phyloP scores from a whole-genome alignment of 2,797 vertebrate genomes.

The Buceros bicornis region DNA sequence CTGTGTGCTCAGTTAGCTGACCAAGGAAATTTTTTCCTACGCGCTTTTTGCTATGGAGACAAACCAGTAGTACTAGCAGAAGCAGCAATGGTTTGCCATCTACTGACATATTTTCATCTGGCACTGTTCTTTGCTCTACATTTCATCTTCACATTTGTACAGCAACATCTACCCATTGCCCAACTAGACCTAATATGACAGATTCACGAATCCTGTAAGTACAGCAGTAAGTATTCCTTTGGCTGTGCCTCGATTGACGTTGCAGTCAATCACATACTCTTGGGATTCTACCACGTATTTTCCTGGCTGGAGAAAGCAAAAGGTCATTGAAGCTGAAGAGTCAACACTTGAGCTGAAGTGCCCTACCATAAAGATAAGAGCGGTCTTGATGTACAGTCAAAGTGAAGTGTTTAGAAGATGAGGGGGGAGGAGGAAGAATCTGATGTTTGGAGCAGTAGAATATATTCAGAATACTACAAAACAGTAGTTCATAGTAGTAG shows the following conservation, averaged over 20 bases:
- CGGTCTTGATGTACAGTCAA: not conserved
- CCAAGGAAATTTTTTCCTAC: not conserved
- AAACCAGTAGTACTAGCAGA: not conserved
- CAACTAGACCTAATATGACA: not conserved
- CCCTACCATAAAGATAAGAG: not conserved
- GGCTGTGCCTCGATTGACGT: not conserved
- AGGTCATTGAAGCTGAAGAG: not conserved
- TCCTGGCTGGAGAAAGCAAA: not conserved
- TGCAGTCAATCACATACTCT: not conserved
- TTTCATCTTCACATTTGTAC: not conserved
- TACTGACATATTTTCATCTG: not conserved
- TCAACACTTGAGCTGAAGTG: not conserved
- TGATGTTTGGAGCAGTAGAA: not conserved
- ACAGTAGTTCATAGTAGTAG: not conserved
- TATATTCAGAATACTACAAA: not conserved
- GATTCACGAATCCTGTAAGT: not conserved
- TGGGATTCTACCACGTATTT: not conserved
- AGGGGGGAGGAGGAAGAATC: not conserved
- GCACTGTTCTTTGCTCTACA: not conserved
- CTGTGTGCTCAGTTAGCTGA: not conserved
- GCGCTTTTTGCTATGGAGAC: not conserved
- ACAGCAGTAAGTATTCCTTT: not conserved
- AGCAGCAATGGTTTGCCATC: conserved; percentile 5
- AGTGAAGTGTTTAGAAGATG: not conserved
- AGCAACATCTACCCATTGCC: not conserved